Conservation (phyloP, 1,140 invertebrate genomes). For the Drosophila erecta region DNA sequence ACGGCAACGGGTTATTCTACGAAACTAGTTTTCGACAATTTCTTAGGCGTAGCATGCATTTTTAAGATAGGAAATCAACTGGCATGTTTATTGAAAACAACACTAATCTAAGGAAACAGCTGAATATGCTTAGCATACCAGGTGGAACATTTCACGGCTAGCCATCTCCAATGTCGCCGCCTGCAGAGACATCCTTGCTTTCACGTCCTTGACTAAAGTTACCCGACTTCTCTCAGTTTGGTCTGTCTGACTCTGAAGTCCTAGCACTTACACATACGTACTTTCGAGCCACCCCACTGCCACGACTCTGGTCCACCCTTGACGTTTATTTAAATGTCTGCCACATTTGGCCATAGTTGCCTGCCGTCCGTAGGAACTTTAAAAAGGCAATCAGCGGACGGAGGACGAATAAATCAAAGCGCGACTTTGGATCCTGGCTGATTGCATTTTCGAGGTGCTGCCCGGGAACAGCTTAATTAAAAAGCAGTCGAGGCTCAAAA, state of each 20-base stretch:
- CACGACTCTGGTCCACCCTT: constrained; percentile 8
- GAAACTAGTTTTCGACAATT: neutral
- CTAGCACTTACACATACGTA: constrained; percentile 31
- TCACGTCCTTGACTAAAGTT: constrained; percentile 59
- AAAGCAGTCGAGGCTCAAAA: constrained; percentile 45
- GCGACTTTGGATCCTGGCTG: constrained; percentile 29
- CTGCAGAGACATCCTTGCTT: constrained; percentile 21
- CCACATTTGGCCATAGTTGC: constrained; percentile 63
- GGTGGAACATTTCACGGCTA: neutral
- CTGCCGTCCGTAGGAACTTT: constrained; percentile 32
- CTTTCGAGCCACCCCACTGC: constrained; percentile 5
- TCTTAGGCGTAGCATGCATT: no score
- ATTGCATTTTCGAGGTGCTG: constrained; percentile 42
- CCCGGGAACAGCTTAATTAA: constrained; percentile 45
- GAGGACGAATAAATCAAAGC: constrained; percentile 57
- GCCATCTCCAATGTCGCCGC: neutral
- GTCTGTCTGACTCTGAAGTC: constrained; percentile 68
- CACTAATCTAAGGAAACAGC: no score
- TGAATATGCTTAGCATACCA: neutral
- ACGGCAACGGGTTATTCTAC: neutral
- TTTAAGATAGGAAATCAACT: no score
- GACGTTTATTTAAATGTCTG: constrained; percentile 79
- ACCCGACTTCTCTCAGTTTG: constrained; percentile 48
- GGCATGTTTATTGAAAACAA: no score
- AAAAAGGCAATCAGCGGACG: constrained; percentile 57